Conservation (phyloP, 2,113 vertebrate species). For the Corythaeola cristata region DNA sequence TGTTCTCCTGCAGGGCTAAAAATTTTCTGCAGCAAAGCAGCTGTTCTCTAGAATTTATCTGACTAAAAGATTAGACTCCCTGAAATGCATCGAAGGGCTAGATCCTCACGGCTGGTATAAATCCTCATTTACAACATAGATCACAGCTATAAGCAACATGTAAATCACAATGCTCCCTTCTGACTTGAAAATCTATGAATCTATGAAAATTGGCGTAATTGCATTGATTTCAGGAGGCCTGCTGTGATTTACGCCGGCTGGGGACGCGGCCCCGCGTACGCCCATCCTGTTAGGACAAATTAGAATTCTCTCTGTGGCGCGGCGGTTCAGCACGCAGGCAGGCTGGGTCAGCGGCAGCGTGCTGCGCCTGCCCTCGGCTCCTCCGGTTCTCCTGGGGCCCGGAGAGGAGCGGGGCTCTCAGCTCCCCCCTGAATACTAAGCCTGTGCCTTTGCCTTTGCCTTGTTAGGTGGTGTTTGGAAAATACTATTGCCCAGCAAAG, state of each 20-base stretch:
- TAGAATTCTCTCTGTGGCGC: not conserved
- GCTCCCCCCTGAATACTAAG: not conserved
- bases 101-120: conserved; percentile 9
- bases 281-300: conserved; percentile 60
- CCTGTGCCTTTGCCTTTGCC: not conserved
- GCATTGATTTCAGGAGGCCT: conserved; percentile 55
- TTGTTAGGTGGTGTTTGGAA: not conserved
- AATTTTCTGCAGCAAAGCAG: conserved; percentile 1
- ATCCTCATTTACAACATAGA: conserved; percentile 51
- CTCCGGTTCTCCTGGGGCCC: not conserved
- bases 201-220: conserved; percentile 62
- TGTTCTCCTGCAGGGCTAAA: not conserved
- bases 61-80: not conserved
- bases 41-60: not conserved
- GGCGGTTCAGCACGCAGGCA: not conserved
- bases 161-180: conserved; percentile 59
- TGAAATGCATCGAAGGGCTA: not conserved
- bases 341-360: not conserved
- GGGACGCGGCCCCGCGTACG: not conserved
- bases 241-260: not conserved
- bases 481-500: not conserved
- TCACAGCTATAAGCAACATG: conserved; percentile 39
- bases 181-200: conserved; percentile 53
- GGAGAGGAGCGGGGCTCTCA: not conserved
- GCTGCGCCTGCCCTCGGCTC: not conserved